Evolutionary conservation across 2,888 invertebrate species (phyloP), one percentile per base, ranked within the genome.

Genomic region (Noctua fimbriata): DNA sequence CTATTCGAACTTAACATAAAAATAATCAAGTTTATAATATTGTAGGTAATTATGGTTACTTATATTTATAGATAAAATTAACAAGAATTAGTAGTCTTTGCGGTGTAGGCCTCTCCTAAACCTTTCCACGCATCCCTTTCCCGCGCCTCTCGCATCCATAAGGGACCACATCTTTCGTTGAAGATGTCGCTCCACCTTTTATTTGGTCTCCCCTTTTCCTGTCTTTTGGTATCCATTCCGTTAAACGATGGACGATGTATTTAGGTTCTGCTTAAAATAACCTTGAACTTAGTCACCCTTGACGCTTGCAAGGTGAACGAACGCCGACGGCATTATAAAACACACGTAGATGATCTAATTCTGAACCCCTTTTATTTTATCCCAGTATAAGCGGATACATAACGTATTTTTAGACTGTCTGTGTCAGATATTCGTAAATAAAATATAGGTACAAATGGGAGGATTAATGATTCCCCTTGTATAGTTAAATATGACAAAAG

Each of bases 391-490:
- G 9, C 2, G 4, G 21, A 69, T 28, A 63, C 32, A 79, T 28
- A 52, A 63, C 9, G 12, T 60, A 44, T 49, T 52, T 78, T 79
- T 52, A 63, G 49, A 21, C n/a, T 21, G 32, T 21, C 16, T 32
- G 21, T 79, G 60, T 44, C 49, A 28, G 49, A 78, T 32, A 41
- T 69, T 67, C 24, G 14, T 10, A n/a, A 41, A 69, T 49, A 21
- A 73, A 73, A 73, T 69, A 55, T 55, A 47, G 24, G n/a, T 32
- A 52, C 21, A n/a, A n/a, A n/a, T n/a, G n/a, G n/a, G n/a, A n/a
- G n/a, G n/a, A 41, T 36, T 58, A 52, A 41, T 47, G 49, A 55
- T 75, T 41, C 1, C 2, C 18, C 65, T 12, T 28, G 36, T 63
- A 18, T 74, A 41, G 36, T 49, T 63, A 21, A 41, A 21, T 41